Base-by-base conservation (phyloP, 2,797 vertebrate species). In the Staurois parvus region DNA sequence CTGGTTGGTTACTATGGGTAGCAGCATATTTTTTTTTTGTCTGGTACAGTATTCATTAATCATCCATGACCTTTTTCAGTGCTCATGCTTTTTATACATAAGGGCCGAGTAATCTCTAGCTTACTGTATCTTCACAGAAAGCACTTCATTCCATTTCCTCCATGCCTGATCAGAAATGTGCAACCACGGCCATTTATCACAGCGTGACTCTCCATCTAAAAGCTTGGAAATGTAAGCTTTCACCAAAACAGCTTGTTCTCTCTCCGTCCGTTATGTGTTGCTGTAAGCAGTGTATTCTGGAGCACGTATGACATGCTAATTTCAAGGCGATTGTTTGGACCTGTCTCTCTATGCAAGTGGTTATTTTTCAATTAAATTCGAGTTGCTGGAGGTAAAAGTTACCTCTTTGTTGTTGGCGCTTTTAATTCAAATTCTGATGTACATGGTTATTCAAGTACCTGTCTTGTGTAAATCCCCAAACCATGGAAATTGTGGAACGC, bases 291-390 rank as follows among this genome's bases (percentile, higher is more conserved):
- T 86, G 74, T 79, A 62, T 79, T 45, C 76, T 74, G 70, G 26
- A 59, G 76, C 12, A 52, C 68, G 24, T 32, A 59, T 69, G 76
- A 78, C 69, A 84, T 48, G 62, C 56, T 87, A 68, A 83, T 87
- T 84, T 86, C 34, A 62, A 37, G 29, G 75, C 45, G 37, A 70
- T 84, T 79, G 81, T 70, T 84, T 79, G 32, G 68, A 42, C 67
- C 30, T 72, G 45, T 75, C 75, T 74, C 69, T 79, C 59, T 2
- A 28, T 67, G 52, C 17, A 77, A 86, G 52, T 81, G 66, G 64
- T 48, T 86, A 86, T 81, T 86, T 77, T 86, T 82, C 84, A 86
- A 86, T 86, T 86, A 86, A 81, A 77, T 76, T 34, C n/a, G 19
- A 72, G 73, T 77, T n/a, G 73, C 84, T 86, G 79, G 48, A 82